phyloP scores from a whole-genome alignment of 2,113 vertebrate species.

The Prinia subflava region DNA sequence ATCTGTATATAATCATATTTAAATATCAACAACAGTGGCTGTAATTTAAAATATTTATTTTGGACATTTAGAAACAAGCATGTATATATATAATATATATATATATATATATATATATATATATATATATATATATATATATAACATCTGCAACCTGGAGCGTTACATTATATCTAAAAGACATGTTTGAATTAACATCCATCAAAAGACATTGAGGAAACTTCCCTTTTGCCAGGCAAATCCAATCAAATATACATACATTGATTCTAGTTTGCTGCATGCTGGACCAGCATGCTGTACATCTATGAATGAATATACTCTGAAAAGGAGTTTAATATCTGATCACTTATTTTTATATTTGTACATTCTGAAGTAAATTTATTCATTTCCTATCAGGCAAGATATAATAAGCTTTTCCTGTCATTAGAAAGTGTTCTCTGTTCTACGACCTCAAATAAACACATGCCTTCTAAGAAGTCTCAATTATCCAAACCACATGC shows the following conservation, averaged over 20 bases:
- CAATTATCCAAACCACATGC: not conserved
- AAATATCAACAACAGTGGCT: not conserved
- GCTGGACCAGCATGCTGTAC: not conserved
- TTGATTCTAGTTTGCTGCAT: not conserved
- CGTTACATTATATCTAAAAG: not conserved
- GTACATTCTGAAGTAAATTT: not conserved
- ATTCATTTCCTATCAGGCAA: not conserved
- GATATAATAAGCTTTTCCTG: not conserved
- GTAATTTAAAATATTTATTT: not conserved
- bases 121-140: not conserved
- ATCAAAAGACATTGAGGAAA: not conserved
- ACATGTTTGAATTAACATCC: not conserved
- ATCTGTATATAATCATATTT: not conserved
- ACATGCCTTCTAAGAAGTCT: not conserved
- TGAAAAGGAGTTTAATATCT: not conserved
- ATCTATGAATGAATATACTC: not conserved
- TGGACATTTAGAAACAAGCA: not conserved
- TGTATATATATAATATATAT: not conserved
- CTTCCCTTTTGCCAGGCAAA: not conserved
- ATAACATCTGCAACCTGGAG: not conserved
- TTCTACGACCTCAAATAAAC: not conserved
- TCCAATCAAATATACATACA: not conserved
- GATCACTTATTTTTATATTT: not conserved
- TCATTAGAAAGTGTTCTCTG: not conserved
- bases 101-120: not conserved